Conservation (phyloP, 2,797 vertebrate genomes). For the Xerus rutilus region DNA sequence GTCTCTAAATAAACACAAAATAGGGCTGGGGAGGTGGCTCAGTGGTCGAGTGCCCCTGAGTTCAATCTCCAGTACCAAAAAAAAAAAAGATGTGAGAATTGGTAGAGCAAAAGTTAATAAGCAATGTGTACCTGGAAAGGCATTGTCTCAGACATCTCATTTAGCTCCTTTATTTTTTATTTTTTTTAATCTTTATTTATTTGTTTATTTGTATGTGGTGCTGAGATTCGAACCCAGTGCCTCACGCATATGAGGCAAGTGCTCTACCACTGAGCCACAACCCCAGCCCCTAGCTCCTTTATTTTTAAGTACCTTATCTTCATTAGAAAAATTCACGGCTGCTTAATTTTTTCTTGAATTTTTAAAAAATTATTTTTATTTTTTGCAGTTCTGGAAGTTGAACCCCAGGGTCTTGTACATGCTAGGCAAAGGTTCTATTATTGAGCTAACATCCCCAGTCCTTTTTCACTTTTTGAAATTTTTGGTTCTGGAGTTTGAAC, state of each 20-base stretch:
- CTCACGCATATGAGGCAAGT: too few relatives aligned
- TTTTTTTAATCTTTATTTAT: too few relatives aligned
- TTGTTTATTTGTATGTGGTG: too few relatives aligned
- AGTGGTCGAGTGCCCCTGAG: too few relatives aligned
- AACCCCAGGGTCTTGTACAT: neutral
- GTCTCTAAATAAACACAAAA: too few relatives aligned
- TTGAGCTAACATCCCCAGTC: neutral
- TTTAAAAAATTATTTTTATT: neutral
- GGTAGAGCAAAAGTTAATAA: neutral
- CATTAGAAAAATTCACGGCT: slow-evolving; percentile 2
- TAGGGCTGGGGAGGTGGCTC: too few relatives aligned
- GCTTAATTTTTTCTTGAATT: slow-evolving; percentile 17
- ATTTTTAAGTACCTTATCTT: neutral
- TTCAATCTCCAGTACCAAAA: too few relatives aligned
- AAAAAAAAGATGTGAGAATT: slow-evolving; percentile 16
- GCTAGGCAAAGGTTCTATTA: too few relatives aligned
- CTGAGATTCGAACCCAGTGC: too few relatives aligned
- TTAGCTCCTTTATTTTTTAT: neutral
- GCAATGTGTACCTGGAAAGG: neutral
- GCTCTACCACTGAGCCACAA: too few relatives aligned
- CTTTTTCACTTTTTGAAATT: neutral
- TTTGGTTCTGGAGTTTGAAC: neutral
- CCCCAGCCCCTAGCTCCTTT: neutral
- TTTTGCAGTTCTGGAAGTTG: neutral
- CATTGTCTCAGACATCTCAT: slow-evolving; percentile 1